phyloP scores from a whole-genome alignment of 1,140 invertebrate genomes.

The Bombus turneri region DNA sequence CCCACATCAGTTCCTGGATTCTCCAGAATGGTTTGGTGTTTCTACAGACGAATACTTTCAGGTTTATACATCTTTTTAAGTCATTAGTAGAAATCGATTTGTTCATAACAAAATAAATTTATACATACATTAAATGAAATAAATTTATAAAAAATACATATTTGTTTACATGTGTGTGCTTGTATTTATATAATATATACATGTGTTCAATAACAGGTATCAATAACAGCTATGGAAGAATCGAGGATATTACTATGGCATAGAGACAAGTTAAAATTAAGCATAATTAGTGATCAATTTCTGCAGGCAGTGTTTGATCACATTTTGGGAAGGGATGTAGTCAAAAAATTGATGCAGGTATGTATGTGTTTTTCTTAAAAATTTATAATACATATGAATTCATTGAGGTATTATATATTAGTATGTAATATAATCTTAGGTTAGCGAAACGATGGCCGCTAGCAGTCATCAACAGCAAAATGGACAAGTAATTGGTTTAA shows the following conservation, averaged over 20 bases:
- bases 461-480: conserved; percentile 88
- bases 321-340: conserved; percentile 93
- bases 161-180: no score
- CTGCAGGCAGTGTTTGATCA: conserved; percentile 93
- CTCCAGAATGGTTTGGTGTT: conserved; percentile 96
- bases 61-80: conserved; percentile 79
- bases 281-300: conserved; percentile 92
- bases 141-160: no score
- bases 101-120: background rate
- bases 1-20: conserved; percentile 95
- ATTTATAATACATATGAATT: background rate
- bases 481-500: conserved; percentile 83
- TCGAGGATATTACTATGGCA: conserved; percentile 94
- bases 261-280: conserved; percentile 91
- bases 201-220: conserved; percentile 84
- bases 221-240: conserved; percentile 94
- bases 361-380: conserved; percentile 36
- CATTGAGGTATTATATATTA: background rate
- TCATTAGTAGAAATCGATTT: background rate
- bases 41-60: conserved; percentile 94
- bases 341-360: conserved; percentile 95
- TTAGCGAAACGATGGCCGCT: conserved; percentile 90
- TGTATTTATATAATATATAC: background rate
- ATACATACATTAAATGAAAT: background rate
- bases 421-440: conserved; percentile 80